These are phyloP conservation scores for Perodicticus potto DNA, from an alignment of 2,797 vertebrate species.

Conservation along the genomic window DNA sequence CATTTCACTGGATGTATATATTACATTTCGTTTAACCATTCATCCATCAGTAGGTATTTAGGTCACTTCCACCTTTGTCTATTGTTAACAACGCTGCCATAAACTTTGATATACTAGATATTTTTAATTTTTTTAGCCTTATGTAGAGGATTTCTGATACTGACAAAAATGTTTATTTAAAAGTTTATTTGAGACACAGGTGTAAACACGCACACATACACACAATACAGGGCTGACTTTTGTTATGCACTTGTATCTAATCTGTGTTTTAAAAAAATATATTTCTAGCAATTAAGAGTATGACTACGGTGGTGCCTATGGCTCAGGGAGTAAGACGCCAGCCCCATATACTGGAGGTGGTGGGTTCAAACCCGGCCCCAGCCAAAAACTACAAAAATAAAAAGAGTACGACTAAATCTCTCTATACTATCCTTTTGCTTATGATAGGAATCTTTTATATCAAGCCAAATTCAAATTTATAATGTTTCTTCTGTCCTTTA, in stretches of 20 bases:
- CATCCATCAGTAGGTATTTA: neutral
- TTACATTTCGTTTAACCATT: neutral
- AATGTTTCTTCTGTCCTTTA: neutral
- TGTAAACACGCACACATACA: neutral
- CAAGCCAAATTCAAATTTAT: neutral
- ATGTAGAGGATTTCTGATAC: neutral
- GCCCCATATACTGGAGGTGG: too few relatives aligned
- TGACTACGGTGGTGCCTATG: neutral
- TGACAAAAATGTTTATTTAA: neutral
- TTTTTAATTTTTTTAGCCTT: neutral
- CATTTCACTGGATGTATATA: neutral
- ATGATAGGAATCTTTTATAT: neutral
- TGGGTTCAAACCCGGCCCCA: too few relatives aligned
- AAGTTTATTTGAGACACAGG: neutral
- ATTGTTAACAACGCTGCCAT: neutral
- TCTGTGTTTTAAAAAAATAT: neutral
- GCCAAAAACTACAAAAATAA: too few relatives aligned
- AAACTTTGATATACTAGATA: neutral
- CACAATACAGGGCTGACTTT: neutral
- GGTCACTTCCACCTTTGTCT: neutral
- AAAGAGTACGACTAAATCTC: neutral
- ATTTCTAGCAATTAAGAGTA: neutral
- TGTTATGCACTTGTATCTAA: neutral
- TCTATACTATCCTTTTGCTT: neutral
- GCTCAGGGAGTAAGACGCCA: too few relatives aligned